These are phyloP conservation scores for Ctenomys sociabilis DNA, from an alignment of 2,113 vertebrate genomes.

Conservation along the genomic window DNA sequence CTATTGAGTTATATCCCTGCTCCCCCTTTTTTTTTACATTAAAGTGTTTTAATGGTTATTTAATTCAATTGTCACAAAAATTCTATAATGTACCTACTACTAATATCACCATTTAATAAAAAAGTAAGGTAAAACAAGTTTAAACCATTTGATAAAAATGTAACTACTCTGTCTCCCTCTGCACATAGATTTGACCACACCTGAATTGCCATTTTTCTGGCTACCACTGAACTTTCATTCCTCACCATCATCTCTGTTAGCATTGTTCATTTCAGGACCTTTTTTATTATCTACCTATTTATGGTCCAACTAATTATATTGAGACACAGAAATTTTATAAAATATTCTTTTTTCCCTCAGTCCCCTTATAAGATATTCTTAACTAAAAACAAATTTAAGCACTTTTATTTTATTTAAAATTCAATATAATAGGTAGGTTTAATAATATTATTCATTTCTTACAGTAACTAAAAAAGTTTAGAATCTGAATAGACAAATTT, in stretches of 20 bases:
- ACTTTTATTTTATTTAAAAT: not conserved
- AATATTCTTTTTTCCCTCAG: too few relatives aligned
- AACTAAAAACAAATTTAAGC: not conserved
- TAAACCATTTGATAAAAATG: not conserved
- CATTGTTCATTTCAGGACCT: too few relatives aligned
- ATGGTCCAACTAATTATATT: not conserved
- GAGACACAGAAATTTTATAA: not conserved
- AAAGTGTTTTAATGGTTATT: not conserved
- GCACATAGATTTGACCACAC: not conserved
- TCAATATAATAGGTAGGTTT: not conserved
- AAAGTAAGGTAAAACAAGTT: not conserved
- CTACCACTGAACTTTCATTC: not conserved
- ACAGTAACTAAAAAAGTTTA: not conserved
- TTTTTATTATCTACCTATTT: not conserved
- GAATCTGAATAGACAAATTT: slow-evolving; percentile 49
- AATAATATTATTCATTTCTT: not conserved
- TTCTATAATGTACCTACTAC: not conserved
- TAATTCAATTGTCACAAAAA: not conserved
- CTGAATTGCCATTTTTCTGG: not conserved
- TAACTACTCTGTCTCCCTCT: not conserved
- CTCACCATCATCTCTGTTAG: not conserved
- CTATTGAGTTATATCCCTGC: too few relatives aligned
- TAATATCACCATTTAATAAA: not conserved
- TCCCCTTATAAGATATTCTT: too few relatives aligned
- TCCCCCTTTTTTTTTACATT: too few relatives aligned